Percentiles rank a stretch among this genome's conserved stretches.
Conservation (phyloP, 2,888 invertebrate species). For the Elaeidobius kamerunicus region DNA sequence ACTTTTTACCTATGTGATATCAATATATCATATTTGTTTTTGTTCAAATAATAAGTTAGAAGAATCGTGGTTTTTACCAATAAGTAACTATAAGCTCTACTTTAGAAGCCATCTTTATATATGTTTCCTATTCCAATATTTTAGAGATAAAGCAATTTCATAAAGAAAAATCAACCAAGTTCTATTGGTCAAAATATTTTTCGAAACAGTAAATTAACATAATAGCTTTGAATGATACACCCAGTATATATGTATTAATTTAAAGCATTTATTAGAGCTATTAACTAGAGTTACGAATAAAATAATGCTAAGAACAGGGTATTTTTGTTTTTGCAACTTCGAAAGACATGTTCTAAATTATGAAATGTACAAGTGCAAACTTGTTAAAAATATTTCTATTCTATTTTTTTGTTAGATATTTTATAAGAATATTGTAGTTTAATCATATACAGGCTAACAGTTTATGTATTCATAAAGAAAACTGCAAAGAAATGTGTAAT, state of each 20-base stretch:
- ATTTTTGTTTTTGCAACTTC: conserved; percentile 23
- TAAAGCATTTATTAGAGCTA: conserved; percentile 21
- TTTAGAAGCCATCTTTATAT: too few species aligned
- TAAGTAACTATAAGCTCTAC: too few species aligned
- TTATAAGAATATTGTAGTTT: neutral
- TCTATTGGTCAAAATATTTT: too few species aligned
- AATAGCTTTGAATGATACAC: neutral
- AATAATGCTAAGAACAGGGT: conserved; percentile 27
- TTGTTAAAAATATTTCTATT: conserved; percentile 5
- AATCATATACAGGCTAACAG: neutral
- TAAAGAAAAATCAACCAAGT: too few species aligned
- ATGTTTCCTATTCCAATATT: too few species aligned
- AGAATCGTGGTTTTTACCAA: too few species aligned
- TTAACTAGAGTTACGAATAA: conserved; percentile 15
- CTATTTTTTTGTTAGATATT: neutral
- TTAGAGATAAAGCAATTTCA: too few species aligned
- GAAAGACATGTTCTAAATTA: conserved; percentile 7
- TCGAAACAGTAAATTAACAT: too few species aligned
- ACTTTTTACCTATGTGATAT: too few species aligned
- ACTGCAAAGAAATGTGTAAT: too few species aligned
- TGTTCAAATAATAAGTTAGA: too few species aligned
- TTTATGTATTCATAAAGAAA: neutral
- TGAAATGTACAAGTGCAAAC: neutral
- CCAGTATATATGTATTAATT: conserved; percentile 18
- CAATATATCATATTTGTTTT: too few species aligned